Base-by-base conservation (phyloP, 2,797 vertebrate species). In the Sebastes itinus region DNA sequence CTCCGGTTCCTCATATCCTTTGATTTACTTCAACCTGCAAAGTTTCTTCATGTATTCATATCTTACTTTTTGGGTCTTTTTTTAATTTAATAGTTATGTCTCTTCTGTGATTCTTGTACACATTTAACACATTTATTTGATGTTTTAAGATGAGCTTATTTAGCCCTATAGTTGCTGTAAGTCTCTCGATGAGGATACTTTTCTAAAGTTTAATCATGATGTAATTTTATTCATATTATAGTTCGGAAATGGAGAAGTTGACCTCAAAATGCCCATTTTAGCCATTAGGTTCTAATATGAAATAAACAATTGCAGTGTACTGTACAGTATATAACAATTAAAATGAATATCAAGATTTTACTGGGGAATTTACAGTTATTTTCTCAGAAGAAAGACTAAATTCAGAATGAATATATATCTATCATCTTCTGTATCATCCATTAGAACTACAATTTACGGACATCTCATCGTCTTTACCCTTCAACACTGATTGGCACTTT, bases 1-100 rank as follows among this genome's bases (percentile, higher is more conserved):
- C 58, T 80, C 52, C 59, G 12, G 72, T 74, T 78, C 33, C 80
- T 83, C 72, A 71, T 65, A 83, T 69, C 66, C 58, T 30, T 63
- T 72, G 61, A 78, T 80, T 82, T 67, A 71, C 56, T 33, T 56
- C 54, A 49, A 63, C 27, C 46, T 46, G 23, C 61, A 82, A 77
- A 55, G 28, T 70, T 80, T 63, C 30, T 63, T 72, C 35, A 56
- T 49, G 32, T 56, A 33, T 84, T 68, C 38, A 23, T 71, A 58
- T 32, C 22, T 32, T 49, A 6, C 18, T 52, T 64, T 23, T 66
- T 77, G n/a, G 12, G 55, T 27, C 56, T 69, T 56, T 63, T 42
- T 67, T 52, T 42, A 12, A 12, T 13, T 35, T 27, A 55, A 58
- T 9, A 20, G 2, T 9, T 14, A 56, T 38, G 49, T 14, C 1